These are phyloP conservation scores for Benitochromis conjunctus DNA, from an alignment of 2,113 vertebrate species.

Conservation along the genomic window DNA sequence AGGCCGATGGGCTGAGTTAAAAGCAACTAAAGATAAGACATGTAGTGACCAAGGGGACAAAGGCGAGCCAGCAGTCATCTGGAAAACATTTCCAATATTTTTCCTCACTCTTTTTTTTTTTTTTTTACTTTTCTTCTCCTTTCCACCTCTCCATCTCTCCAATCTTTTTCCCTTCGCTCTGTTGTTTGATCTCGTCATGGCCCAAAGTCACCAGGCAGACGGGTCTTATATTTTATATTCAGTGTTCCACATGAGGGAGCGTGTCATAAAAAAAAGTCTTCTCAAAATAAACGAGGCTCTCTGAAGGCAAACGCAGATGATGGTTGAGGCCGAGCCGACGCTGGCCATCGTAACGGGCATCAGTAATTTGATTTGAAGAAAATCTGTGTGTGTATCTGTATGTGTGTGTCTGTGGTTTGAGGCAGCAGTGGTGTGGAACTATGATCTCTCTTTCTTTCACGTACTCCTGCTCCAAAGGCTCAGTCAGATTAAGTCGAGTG, in stretches of 20 bases:
- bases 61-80: background rate
- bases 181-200: slow-evolving; percentile 34
- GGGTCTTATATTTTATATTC: slow-evolving; percentile 43
- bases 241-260: slow-evolving; percentile 49
- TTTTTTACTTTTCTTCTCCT: no score
- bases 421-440: background rate
- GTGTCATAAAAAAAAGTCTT: background rate
- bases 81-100: slow-evolving; percentile 5
- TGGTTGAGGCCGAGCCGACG: background rate
- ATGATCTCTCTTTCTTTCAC: background rate
- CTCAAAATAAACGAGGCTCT: slow-evolving; percentile 53
- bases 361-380: slow-evolving; percentile 12
- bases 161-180: background rate
- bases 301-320: slow-evolving; percentile 19
- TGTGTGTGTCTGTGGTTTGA: background rate
- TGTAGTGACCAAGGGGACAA: background rate
- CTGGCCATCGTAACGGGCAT: background rate
- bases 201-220: slow-evolving; percentile 20
- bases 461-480: background rate
- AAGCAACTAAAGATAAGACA: slow-evolving; percentile 36
- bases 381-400: background rate
- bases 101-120: background rate
- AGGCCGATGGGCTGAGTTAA: slow-evolving; percentile 5
- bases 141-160: background rate
- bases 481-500: slow-evolving; percentile 15